Percentiles rank a stretch among this genome's conserved stretches.
phyloP scores from a whole-genome alignment of 2,797 vertebrate genomes.

The Lepilemur ruficaudatus region DNA sequence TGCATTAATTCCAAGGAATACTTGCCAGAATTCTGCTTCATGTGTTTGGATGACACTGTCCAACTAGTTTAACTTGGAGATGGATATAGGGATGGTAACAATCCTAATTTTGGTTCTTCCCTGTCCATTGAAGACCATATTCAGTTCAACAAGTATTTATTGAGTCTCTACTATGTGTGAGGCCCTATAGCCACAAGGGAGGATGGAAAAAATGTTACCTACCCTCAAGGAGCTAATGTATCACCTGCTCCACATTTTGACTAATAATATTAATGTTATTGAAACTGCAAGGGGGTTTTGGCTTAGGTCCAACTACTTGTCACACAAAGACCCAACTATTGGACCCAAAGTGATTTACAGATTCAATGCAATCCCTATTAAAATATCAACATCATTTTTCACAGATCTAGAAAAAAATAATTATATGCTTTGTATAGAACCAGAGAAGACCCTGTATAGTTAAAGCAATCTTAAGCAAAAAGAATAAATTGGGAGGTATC shows the following conservation, averaged over 20 bases:
- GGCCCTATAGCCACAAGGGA: neutral
- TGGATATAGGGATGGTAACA: neutral
- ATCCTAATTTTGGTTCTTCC: neutral
- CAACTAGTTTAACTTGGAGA: neutral
- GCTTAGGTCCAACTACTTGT: neutral
- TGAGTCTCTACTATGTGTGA: neutral
- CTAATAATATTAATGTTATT: neutral
- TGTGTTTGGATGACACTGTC: neutral
- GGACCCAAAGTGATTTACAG: too few species aligned
- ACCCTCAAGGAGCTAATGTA: neutral
- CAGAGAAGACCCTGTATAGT: too few species aligned
- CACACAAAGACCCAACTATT: neutral
- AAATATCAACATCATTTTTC: too few species aligned
- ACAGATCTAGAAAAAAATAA: too few species aligned
- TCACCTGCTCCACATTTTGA: neutral
- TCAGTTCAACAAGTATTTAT: neutral
- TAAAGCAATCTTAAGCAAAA: too few species aligned
- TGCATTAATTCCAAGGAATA: conserved; percentile 8
- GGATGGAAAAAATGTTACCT: neutral
- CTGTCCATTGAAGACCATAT: neutral
- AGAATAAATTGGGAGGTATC: too few species aligned
- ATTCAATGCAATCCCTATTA: too few species aligned
- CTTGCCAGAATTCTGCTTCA: neutral
- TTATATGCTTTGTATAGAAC: too few species aligned
- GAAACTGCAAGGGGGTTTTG: neutral